Evolutionary conservation across 2,797 vertebrate genomes (phyloP).

Genomic region (Gadopsis marmoratus): DNA sequence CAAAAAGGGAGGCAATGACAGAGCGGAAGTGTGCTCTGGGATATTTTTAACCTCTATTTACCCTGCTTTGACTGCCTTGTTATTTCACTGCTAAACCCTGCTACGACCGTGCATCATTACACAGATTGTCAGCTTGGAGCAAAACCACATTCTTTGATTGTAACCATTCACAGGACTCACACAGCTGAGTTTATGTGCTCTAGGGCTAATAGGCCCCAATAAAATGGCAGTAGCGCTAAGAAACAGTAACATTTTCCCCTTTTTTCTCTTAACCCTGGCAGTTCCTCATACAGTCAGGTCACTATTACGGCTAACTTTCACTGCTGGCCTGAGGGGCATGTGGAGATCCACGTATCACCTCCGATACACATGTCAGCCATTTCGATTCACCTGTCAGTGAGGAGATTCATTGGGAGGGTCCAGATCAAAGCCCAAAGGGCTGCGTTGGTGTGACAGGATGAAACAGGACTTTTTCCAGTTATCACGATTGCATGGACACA

Average conservation of each 20-base stretch:
- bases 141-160: constrained; percentile 32
- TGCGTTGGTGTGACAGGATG: constrained; percentile 7
- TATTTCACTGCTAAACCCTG: constrained; percentile 42
- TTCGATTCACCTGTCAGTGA: constrained; percentile 24
- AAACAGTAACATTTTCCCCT: neutral
- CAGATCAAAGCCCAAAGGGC: neutral
- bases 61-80: constrained; percentile 53
- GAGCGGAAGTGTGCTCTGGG: constrained; percentile 52
- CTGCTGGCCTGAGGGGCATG: neutral
- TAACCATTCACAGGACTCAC: constrained; percentile 52
- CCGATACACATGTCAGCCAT: neutral
- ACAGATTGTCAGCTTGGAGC: constrained; percentile 44
- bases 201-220: constrained; percentile 29
- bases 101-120: constrained; percentile 11
- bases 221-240: constrained; percentile 19
- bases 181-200: constrained; percentile 40
- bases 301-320: constrained; percentile 3
- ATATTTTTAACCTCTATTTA: constrained; percentile 75
- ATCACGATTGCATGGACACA: neutral
- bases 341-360: constrained; percentile 28
- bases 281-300: neutral
- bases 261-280: neutral
- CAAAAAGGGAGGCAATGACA: constrained; percentile 49
- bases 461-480: constrained; percentile 19
- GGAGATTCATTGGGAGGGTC: constrained; percentile 7